Base-by-base conservation (phyloP, 2,797 vertebrate species). In the Amazonetta brasiliensis region DNA sequence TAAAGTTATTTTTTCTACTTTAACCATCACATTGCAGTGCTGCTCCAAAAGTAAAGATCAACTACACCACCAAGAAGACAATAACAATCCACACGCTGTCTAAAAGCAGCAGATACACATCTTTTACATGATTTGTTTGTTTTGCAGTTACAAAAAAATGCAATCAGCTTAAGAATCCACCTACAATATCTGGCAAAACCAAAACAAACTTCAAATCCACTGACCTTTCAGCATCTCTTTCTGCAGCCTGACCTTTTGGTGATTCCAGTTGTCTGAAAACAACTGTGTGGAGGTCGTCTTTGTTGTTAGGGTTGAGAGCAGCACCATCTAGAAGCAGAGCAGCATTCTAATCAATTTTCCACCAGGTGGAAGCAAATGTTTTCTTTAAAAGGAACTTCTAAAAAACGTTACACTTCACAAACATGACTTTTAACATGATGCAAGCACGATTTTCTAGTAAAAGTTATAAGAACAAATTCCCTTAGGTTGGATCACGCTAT, bases 191-290 rank as follows among this genome's bases (percentile, higher is more conserved):
- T 4, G 1, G 48, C 20, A 59, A 86, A 79, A 54, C 7, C 44
- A 74, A 78, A 23, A 18, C 26, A 15, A 25, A 18, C 10, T 31
- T 17, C 0, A 0, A 52, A 72, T 56, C 43, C 84, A 85, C 84
- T 64, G 73, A 99, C 99, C 99, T 98, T 93, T 98, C 98, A 6
- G 98, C 95, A 75, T 99, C 99, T 89, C 96, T 94, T 80, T 98
- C 98, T 66, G 98, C 98, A 56, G 98, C 95, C 60, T 97, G 97
- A 72, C 97, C 93, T 56, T 97, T 97, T 18, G 98, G 98, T 3
- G 98, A 98, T 84, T 99, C 99, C 97, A 98, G 98, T 14, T 98
- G 96, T 91, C 98, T 98, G 90, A 98, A 96, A 41, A 98, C 95
- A 7, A 97, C 98, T 0, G 98, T 87, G 95, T 96, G 92, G 71